Conservation (phyloP, 2,888 invertebrate genomes). For the Hemistola chrysoprasaria region DNA sequence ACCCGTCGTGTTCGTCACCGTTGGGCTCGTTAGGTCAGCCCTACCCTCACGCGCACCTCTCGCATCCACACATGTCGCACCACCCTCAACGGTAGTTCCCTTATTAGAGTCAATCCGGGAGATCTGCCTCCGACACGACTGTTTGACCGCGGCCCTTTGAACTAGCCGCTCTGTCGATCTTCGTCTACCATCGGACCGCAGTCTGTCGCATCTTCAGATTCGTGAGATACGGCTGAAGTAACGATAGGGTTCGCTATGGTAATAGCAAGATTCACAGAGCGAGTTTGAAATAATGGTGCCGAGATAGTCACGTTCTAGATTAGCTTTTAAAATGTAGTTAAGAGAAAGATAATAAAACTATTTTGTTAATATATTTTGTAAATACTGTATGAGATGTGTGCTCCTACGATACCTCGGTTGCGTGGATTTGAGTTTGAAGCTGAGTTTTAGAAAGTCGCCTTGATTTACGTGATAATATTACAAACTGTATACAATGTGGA, state of each 20-base stretch:
- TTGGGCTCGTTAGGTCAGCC: slow-evolving; percentile 76
- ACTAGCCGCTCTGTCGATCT: not conserved
- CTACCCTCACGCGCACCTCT: slow-evolving; percentile 78
- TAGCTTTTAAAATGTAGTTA: slow-evolving; percentile 55
- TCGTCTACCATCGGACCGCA: not conserved
- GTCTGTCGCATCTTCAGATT: slow-evolving; percentile 4
- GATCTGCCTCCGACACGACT: slow-evolving; percentile 17
- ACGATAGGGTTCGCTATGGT: slow-evolving; percentile 4
- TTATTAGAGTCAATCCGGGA: slow-evolving; percentile 12
- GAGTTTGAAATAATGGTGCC: slow-evolving; percentile 45
- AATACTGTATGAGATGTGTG: slow-evolving; percentile 57
- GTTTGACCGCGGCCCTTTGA: slow-evolving; percentile 15
- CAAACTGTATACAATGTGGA: slow-evolving; percentile 39
- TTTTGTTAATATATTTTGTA: slow-evolving; percentile 71
- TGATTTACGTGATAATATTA: slow-evolving; percentile 46
- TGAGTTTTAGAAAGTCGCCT: slow-evolving; percentile 40
- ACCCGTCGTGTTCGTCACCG: slow-evolving; percentile 89
- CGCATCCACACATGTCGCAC: slow-evolving; percentile 88
- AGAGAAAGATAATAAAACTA: slow-evolving; percentile 60
- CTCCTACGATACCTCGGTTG: slow-evolving; percentile 43
- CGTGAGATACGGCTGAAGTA: slow-evolving; percentile 32
- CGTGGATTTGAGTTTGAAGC: slow-evolving; percentile 54
- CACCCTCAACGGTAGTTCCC: slow-evolving; percentile 91
- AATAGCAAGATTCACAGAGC: slow-evolving; percentile 21
- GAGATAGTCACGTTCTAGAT: slow-evolving; percentile 68